phyloP scores from a whole-genome alignment of 1,140 invertebrate genomes.

The Drosophila malerkotliana region DNA sequence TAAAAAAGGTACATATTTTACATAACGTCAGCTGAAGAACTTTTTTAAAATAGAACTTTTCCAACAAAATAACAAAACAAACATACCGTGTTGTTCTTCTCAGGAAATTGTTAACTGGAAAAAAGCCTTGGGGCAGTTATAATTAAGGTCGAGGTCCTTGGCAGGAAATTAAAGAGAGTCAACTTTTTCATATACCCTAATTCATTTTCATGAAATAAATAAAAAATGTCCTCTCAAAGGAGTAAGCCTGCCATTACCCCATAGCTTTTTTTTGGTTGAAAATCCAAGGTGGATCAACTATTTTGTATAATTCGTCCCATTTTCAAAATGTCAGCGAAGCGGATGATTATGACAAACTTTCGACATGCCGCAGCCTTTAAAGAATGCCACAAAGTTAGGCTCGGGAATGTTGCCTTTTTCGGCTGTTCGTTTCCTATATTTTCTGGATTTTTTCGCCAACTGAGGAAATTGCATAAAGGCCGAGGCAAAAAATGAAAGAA shows the following conservation, averaged over 20 bases:
- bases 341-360: slow-evolving; percentile 48
- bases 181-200: slow-evolving; percentile 16
- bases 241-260: background rate
- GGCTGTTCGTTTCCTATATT: slow-evolving; percentile 4
- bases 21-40: background rate
- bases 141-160: slow-evolving; percentile 5
- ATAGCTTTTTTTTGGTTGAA: background rate
- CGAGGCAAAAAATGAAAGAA: slow-evolving; percentile 52
- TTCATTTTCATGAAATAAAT: background rate
- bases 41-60: background rate
- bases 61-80: slow-evolving; percentile 7
- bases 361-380: slow-evolving; percentile 40
- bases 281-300: slow-evolving; percentile 16
- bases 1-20: background rate
- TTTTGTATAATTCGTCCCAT: slow-evolving; percentile 6
- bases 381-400: slow-evolving; percentile 42
- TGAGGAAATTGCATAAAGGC: slow-evolving; percentile 38
- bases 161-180: slow-evolving; percentile 5
- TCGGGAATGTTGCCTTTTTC: slow-evolving; percentile 35
- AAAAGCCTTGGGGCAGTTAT: background rate
- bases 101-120: slow-evolving; percentile 21
- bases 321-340: slow-evolving; percentile 26
- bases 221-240: slow-evolving; percentile 2
- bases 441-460: slow-evolving; percentile 9
- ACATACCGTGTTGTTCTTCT: background rate